Percentiles rank a stretch among this genome's conserved stretches.
These are phyloP conservation scores for Caenorhabditis panamensis DNA, from an alignment of 2,888 invertebrate species.

Conservation along the genomic window DNA sequence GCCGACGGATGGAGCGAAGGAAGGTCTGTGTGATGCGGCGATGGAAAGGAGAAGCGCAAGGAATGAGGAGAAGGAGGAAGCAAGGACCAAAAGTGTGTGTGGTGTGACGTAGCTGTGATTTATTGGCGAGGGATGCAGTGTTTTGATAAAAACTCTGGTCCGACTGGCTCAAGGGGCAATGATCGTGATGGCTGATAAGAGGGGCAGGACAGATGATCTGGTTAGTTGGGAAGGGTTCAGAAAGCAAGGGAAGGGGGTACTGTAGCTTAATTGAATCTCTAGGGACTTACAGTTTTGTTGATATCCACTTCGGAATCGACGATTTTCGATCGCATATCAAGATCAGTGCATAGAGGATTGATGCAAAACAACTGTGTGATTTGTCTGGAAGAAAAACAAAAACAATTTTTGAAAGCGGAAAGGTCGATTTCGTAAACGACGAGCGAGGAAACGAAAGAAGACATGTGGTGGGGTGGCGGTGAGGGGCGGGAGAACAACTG, in stretches of 20 bases:
- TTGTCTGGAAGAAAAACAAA: slow-evolving; percentile 23
- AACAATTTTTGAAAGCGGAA: slow-evolving; percentile 17
- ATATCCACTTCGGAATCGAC: slow-evolving; percentile 47
- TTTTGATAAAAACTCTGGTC: slow-evolving; percentile 14
- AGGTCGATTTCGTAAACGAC: too few species aligned
- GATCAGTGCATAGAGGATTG: slow-evolving; percentile 10
- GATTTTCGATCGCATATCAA: slow-evolving; percentile 56
- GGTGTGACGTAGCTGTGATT: slow-evolving; percentile 47
- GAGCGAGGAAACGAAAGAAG: slow-evolving; percentile 1
- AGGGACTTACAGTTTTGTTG: slow-evolving; percentile 44
- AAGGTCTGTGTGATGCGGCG: slow-evolving; percentile 10
- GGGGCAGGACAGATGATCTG: background rate
- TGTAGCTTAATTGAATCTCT: background rate
- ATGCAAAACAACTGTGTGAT: background rate
- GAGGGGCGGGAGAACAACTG: slow-evolving; percentile 42
- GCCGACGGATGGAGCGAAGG: slow-evolving; percentile 3
- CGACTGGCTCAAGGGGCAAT: background rate
- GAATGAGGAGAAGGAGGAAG: background rate
- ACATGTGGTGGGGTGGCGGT: slow-evolving; percentile 13
- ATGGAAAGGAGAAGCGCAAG: slow-evolving; percentile 13
- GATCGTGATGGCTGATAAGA: slow-evolving; percentile 10
- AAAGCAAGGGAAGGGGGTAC: background rate
- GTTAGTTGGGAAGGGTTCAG: too few species aligned
- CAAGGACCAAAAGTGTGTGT: slow-evolving; percentile 23
- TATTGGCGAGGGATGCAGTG: slow-evolving; percentile 26